Conservation (phyloP, 2,113 vertebrate species). For the Larimichthys crocea region DNA sequence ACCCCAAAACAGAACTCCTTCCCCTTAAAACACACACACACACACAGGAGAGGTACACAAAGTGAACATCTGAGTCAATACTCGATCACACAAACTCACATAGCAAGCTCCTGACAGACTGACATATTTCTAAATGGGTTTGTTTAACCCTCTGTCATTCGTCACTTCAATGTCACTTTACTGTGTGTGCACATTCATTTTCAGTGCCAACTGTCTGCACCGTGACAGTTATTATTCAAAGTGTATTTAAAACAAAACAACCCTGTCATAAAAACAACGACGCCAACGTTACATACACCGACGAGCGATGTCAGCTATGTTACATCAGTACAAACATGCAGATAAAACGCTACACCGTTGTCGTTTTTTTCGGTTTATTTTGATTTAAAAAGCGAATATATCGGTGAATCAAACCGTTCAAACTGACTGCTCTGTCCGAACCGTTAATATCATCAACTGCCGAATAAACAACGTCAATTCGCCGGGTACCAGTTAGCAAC, state of each 20-base stretch:
- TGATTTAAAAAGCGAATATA: not conserved
- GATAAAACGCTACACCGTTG: not conserved
- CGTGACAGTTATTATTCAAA: not conserved
- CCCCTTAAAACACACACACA: constrained; percentile 72
- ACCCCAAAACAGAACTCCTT: constrained; percentile 88
- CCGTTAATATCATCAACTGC: constrained; percentile 29
- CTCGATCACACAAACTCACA: constrained; percentile 23
- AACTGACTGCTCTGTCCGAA: not conserved
- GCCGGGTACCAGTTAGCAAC: constrained; percentile 67
- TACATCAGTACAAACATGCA: not conserved
- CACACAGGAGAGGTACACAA: constrained; percentile 37
- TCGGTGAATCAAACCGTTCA: not conserved
- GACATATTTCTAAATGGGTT: not conserved
- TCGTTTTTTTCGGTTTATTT: not conserved
- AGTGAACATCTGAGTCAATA: constrained; percentile 18
- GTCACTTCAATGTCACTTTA: constrained; percentile 14
- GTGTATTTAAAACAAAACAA: too few relatives aligned
- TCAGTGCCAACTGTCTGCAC: not conserved
- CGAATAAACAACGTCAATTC: constrained; percentile 54
- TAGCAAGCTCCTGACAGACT: not conserved
- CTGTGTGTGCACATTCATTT: not conserved
- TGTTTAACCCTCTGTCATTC: constrained; percentile 26
- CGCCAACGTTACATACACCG: not conserved
- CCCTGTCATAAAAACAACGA: not conserved
- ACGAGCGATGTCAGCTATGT: not conserved